phyloP scores from a whole-genome alignment of 2,888 invertebrate species.

The Cephalotes varians region DNA sequence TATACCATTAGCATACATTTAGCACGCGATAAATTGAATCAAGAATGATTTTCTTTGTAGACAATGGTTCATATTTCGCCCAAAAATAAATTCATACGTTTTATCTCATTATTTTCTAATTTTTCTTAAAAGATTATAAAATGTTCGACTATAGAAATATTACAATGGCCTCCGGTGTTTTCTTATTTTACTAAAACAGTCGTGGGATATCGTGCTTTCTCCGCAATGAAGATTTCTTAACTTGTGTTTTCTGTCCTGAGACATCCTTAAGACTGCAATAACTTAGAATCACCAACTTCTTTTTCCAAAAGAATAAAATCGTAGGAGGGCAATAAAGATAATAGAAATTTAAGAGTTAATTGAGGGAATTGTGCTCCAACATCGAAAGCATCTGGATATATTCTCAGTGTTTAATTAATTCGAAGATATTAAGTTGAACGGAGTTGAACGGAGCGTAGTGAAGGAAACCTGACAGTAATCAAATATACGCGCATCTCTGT shows the following conservation, averaged over 20 bases:
- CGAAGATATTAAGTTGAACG: neutral
- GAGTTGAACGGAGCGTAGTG: neutral
- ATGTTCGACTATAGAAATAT: neutral
- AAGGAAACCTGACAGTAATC: neutral
- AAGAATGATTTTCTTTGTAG: neutral
- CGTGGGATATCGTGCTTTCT: conserved; percentile 16
- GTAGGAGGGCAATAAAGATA: neutral
- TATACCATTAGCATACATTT: conserved; percentile 17
- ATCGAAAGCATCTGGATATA: neutral
- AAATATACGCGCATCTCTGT: conserved; percentile 20
- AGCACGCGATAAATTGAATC: neutral
- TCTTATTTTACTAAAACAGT: conserved; percentile 47
- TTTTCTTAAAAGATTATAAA: neutral
- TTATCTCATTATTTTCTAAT: conserved; percentile 27
- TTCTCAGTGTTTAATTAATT: conserved; percentile 20
- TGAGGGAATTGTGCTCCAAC: neutral
- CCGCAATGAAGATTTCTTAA: conserved; percentile 42
- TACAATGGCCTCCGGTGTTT: neutral
- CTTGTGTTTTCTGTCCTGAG: conserved; percentile 3
- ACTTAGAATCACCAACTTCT: neutral
- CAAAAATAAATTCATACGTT: neutral
- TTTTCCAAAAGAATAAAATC: neutral
- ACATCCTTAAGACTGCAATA: neutral
- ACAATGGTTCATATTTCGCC: neutral
- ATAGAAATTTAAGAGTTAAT: conserved; percentile 16